Conservation (phyloP, 2,113 vertebrate genomes). For the Conger conger region DNA sequence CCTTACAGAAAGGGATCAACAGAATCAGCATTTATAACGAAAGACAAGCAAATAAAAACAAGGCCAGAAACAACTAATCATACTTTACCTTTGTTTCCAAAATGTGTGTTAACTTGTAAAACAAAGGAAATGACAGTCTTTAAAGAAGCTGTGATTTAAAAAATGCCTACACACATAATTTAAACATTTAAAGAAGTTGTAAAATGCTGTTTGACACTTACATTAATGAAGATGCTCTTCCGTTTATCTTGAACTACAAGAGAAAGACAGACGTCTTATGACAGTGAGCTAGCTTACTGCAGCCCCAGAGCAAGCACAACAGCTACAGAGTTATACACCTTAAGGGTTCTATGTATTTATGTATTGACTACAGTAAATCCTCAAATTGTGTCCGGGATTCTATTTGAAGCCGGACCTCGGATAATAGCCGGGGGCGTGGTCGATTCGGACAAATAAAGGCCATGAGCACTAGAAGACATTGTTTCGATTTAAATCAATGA, state of each 20-base stretch:
- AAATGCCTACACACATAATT: neutral
- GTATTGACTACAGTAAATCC: no score
- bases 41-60: slow-evolving; percentile 9
- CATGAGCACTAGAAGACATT: no score
- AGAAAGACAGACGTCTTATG: neutral
- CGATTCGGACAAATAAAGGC: no score
- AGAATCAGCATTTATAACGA: no score
- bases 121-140: slow-evolving; percentile 46
- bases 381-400: no score
- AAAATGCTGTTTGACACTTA: slow-evolving; percentile 54
- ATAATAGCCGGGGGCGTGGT: no score
- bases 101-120: slow-evolving; percentile 74
- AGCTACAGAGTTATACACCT: no score
- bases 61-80: neutral
- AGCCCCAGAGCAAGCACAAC: no score
- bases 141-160: neutral
- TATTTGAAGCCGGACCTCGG: no score
- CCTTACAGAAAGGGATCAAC: neutral
- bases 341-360: no score
- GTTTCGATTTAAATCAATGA: no score
- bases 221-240: slow-evolving; percentile 76
- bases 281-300: no score
- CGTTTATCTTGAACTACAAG: slow-evolving; percentile 71
- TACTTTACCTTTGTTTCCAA: slow-evolving; percentile 71
- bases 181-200: neutral